Evolutionary conservation across 2,113 vertebrate genomes (phyloP).

Genomic region (Pseudolaguvia tuberculata): DNA sequence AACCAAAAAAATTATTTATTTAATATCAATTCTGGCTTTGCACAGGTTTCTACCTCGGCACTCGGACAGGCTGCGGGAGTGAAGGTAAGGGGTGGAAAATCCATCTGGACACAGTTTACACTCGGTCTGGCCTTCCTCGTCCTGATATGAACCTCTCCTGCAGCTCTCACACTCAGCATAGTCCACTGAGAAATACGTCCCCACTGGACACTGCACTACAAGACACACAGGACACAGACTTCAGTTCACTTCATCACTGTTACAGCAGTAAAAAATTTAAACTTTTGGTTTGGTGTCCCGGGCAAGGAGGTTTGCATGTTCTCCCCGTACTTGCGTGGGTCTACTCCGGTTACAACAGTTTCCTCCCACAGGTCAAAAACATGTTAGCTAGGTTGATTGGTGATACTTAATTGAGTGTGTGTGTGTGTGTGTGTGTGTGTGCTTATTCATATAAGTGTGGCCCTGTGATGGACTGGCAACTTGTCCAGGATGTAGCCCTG

Average conservation of each 20-base stretch:
- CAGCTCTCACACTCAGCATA: slow-evolving; percentile 88
- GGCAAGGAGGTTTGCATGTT: no score
- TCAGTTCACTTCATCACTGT: slow-evolving; percentile 14
- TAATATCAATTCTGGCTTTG: not conserved
- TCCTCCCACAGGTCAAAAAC: no score
- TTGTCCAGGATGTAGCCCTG: no score
- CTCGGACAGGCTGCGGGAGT: slow-evolving; percentile 81
- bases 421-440: no score
- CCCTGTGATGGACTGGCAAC: no score
- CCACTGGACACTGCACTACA: slow-evolving; percentile 90
- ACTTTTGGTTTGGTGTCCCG: no score
- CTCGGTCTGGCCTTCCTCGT: slow-evolving; percentile 88
- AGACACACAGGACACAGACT: slow-evolving; percentile 24
- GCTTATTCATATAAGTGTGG: no score
- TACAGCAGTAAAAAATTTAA: no score
- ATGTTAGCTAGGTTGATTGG: no score
- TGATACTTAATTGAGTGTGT: no score
- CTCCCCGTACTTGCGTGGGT: no score
- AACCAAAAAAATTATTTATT: not conserved
- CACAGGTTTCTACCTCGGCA: slow-evolving; percentile 79
- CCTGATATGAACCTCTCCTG: slow-evolving; percentile 86
- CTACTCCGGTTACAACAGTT: no score
- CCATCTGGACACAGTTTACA: slow-evolving; percentile 85
- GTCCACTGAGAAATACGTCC: slow-evolving; percentile 88
- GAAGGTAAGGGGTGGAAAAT: slow-evolving; percentile 87